Evolutionary conservation across 2,113 vertebrate species (phyloP).

Genomic region (Anser cygnoides): DNA sequence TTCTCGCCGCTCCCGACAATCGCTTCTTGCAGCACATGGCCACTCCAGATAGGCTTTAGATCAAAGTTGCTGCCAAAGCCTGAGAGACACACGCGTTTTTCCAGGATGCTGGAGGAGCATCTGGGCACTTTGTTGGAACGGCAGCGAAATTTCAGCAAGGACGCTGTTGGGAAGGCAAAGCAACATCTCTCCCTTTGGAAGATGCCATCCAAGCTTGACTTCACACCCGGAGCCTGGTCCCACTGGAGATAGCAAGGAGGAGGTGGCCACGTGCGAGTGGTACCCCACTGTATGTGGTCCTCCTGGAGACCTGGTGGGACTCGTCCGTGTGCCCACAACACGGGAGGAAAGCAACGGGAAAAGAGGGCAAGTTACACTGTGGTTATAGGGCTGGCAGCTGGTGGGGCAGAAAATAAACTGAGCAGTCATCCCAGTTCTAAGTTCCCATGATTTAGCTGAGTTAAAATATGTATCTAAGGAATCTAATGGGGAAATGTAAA

Average conservation of each 20-base stretch:
- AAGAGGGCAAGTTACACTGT: too few species aligned
- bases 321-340: fast-evolving
- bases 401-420: not conserved
- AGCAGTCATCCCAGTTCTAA: not conserved
- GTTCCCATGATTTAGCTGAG: not conserved
- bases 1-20: fast-evolving
- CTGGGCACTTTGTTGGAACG: not conserved
- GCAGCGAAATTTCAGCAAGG: not conserved
- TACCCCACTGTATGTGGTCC: not conserved
- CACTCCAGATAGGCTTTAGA: not conserved
- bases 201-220: not conserved
- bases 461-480: conserved; percentile 30
- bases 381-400: not conserved
- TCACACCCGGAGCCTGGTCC: not conserved
- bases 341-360: not conserved
- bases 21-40: not conserved
- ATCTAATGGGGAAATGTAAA: not conserved
- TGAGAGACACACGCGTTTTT: fast-evolving
- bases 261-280: not conserved
- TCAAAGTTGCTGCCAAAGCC: not conserved
- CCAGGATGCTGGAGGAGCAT: not conserved
- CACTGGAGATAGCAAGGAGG: not conserved
- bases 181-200: not conserved
- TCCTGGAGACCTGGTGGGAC: not conserved
- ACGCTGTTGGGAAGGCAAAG: fast-evolving